Base-by-base conservation (phyloP, 2,113 vertebrate genomes). In the Gallinago paraguaiae region DNA sequence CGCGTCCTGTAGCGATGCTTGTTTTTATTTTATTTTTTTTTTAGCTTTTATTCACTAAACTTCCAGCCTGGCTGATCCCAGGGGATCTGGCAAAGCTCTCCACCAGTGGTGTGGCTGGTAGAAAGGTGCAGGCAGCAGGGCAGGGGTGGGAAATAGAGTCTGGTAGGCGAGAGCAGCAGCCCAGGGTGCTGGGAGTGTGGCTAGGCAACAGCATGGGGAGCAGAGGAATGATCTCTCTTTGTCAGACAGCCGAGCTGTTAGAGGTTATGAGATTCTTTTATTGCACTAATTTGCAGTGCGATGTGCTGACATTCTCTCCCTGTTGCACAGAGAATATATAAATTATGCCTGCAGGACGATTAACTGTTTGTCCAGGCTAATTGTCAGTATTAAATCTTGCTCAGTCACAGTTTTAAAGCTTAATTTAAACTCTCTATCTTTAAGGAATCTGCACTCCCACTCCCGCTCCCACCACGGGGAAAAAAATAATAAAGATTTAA, bases 381-480 rank as follows among this genome's bases (percentile, higher is more conserved):
- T 97, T 96, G 97, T 97, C 97, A 96, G 96, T 91, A 93, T 97
- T 97, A 97, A 97, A 96, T 97, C 97, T 95, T 95, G 94, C 96
- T 96, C 95, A 82, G 97, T 97, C 96, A 97, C 96, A 96, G 93
- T 97, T 97, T 97, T 97, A 97, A 98, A 96, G 97, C 97, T 98
- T 97, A 97, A 97, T 97, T 97, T 97, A 97, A 97, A 97, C 96
- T 95, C 97, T 97, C 95, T 96, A 89, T 97, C 97, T 98, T 98
- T 97, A 96, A 95, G 90, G 90, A 97, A 98, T 96, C 97, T 96
- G 82, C 82, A 89, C 94, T 97, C 94, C 92, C 91, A 92, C 94
- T 95, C 84, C 93, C 84, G 90, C 96, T 95, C 94, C 91, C 82
- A 86, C 86, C 60, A 75, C 4, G 1, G 91, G 90, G 57, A 53